Percentiles rank a stretch among this genome's conserved stretches.
Evolutionary conservation across 2,113 vertebrate species (phyloP).

Genomic region (Tachuris rubrigastra): DNA sequence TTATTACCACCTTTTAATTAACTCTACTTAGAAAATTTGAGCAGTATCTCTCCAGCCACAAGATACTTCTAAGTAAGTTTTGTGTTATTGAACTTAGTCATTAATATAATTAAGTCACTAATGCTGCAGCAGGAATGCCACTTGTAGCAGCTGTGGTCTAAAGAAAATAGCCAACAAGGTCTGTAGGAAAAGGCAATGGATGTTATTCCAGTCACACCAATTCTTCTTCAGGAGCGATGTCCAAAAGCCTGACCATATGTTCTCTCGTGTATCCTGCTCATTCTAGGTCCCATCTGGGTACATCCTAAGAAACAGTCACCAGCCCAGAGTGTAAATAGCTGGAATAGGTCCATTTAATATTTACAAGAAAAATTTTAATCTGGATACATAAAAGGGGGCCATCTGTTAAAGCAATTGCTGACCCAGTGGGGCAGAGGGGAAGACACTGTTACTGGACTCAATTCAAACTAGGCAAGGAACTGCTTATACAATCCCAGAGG

Average conservation of each 20-base stretch:
- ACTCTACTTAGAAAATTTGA: not conserved
- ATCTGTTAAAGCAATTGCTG: not conserved
- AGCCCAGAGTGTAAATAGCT: not conserved
- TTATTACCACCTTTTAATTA: constrained; percentile 5
- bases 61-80: not conserved
- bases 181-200: not conserved
- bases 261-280: not conserved
- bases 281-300: not conserved
- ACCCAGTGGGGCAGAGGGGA: not conserved
- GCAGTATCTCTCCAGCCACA: not conserved
- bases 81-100: not conserved
- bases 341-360: not conserved
- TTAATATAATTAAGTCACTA: not conserved
- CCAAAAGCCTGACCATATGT: not conserved
- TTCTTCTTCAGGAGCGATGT: not conserved
- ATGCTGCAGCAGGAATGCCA: not conserved
- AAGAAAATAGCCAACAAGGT: not conserved
- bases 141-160: not conserved
- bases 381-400: not conserved
- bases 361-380: not conserved
- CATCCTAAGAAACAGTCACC: not conserved
- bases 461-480: not conserved
- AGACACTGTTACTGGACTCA: not conserved
- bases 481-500: not conserved
- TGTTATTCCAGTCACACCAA: not conserved